phyloP scores from a whole-genome alignment of 1,140 invertebrate genomes.

The Platyscapa corneri region DNA sequence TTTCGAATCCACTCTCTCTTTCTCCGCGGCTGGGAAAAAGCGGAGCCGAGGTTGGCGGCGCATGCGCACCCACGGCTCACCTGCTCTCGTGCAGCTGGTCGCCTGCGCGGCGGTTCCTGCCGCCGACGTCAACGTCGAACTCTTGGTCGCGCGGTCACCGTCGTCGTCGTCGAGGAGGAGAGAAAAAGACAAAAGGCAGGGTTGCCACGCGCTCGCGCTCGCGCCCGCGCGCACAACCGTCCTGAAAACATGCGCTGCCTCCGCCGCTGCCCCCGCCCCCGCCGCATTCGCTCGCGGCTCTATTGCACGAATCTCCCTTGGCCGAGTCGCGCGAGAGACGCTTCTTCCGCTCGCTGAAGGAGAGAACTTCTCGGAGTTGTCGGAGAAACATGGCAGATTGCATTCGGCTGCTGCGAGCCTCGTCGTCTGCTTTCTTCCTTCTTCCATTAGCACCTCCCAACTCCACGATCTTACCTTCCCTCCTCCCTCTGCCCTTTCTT shows the following conservation, averaged over 20 bases:
- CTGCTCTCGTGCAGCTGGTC: constrained; percentile 5
- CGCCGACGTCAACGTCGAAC: not conserved
- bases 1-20: constrained; percentile 45
- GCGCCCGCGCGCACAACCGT: constrained; percentile 20
- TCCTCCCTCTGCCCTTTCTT: not conserved
- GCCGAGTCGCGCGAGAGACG: too few species aligned
- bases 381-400: too few species aligned
- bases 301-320: not conserved
- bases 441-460: too few species aligned
- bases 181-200: constrained; percentile 11
- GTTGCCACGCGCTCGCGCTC: constrained; percentile 40
- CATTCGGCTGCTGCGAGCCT: too few species aligned
- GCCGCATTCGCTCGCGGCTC: not conserved
- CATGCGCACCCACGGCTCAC: constrained; percentile 19
- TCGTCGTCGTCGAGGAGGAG: not conserved
- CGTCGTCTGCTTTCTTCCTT: not conserved
- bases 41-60: not conserved
- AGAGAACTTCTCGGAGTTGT: too few species aligned
- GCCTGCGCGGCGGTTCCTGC: constrained; percentile 2
- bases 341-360: too few species aligned
- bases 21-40: not conserved
- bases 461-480: too few species aligned
- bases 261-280: not conserved
- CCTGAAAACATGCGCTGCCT: constrained; percentile 51
- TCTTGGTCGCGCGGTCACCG: not conserved